Conservation (phyloP, 2,113 vertebrate genomes). For the Zapornia atra region DNA sequence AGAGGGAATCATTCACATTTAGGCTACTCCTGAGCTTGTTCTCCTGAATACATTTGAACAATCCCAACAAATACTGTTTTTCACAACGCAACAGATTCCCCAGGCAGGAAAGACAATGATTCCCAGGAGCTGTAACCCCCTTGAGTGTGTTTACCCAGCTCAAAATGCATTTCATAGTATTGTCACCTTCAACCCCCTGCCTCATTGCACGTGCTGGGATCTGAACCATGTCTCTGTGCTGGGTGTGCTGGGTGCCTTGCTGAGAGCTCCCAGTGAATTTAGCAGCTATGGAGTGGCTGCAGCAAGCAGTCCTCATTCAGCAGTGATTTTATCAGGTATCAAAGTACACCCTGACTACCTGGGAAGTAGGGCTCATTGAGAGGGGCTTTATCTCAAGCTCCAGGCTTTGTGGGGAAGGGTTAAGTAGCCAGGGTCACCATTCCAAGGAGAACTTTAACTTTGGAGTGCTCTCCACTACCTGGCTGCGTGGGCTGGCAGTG, state of each 20-base stretch:
- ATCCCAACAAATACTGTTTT: background rate
- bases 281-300: background rate
- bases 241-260: background rate
- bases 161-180: background rate
- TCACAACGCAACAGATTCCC: background rate
- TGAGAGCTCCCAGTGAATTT: background rate
- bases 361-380: background rate
- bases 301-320: background rate
- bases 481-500: fast-evolving
- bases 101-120: background rate
- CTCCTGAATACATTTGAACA: background rate
- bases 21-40: background rate
- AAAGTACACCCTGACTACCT: background rate
- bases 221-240: background rate
- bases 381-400: background rate
- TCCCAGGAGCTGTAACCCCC: background rate
- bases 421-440: background rate
- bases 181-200: background rate
- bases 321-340: background rate
- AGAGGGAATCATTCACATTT: background rate
- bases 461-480: background rate
- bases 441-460: background rate
- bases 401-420: background rate
- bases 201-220: background rate
- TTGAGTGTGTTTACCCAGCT: background rate